Base-by-base conservation (phyloP, 1,140 invertebrate species). In the Heliconius nattereri region DNA sequence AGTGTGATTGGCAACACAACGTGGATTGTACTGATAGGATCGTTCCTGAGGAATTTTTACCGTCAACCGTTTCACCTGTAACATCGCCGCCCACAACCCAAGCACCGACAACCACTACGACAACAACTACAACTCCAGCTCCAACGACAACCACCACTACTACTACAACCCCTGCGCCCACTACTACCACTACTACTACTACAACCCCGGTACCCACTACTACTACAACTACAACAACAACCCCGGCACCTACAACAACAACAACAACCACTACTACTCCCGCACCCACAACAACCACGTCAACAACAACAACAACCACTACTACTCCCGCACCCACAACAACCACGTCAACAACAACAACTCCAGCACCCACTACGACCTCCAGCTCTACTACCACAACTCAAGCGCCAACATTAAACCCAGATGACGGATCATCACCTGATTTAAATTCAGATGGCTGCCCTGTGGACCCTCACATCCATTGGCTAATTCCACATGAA, bases 1-100 rank as follows among this genome's bases (percentile, higher is more conserved):
- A 95, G 7, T 96, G 96, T 83, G 96, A 96, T 85, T 96, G 94
- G 92, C 91, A 90, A 0, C 57, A 84, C 0, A 86, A 87, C n/a
- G 95, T 95, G 8, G 90, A 93, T n/a, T 96, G 96, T 78, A 81
- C 82, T 2, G 89, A 82, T 37, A 87, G 91, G 54, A 83, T 81
- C 71, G 54, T 95, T 9, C 87, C 91, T 23, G 80, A 52, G 13
- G 45, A 73, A 60, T 66, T 66, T 29, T 66, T 29, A 16, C 60
- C 60, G 29, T 71, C 72, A 23, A 73, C 83, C 20, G 54, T 66
- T 37, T 57, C 73, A 1, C 29, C 73, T n/a, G 3, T 74, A 60
- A 73, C 79, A 45, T 26, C 74, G 16, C 52, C 81, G 5, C 13
- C 76, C 1, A 32, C 83, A 13, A 75, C 79, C 40, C 40, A 45